Evolutionary conservation across 92 coral and sea anemone genomes (phyloP).

Genomic region (Phymanthus crucifer): DNA sequence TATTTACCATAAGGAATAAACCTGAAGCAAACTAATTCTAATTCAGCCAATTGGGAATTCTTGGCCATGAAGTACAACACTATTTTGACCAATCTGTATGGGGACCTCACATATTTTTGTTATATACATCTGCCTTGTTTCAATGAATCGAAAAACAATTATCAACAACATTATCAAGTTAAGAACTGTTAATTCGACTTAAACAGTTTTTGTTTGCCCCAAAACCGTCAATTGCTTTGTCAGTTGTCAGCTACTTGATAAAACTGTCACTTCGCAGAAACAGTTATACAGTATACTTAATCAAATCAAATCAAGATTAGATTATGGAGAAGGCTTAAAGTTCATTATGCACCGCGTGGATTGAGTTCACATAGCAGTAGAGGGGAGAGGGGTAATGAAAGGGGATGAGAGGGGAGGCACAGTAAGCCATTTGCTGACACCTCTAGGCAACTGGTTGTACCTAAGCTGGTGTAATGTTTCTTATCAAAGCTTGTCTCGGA

Average conservation of each 20-base stretch:
- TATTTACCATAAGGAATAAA: too few species aligned
- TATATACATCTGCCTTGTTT: not conserved
- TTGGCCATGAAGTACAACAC: too few species aligned
- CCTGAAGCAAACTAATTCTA: too few species aligned
- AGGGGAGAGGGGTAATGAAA: not conserved
- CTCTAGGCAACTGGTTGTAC: not conserved
- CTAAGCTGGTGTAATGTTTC: not conserved
- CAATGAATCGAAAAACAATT: not conserved
- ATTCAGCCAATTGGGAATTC: too few species aligned
- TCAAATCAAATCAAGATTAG: not conserved
- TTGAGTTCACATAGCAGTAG: too few species aligned
- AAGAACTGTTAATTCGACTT: not conserved
- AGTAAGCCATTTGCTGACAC: not conserved
- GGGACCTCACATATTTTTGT: not conserved
- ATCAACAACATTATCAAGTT: conserved; percentile 7
- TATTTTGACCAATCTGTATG: too few species aligned
- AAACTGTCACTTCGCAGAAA: too few species aligned
- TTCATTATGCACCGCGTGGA: not conserved
- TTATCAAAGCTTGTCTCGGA: not conserved
- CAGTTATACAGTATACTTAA: not conserved
- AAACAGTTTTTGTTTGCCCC: not conserved
- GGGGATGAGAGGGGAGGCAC: not conserved
- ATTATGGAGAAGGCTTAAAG: not conserved
- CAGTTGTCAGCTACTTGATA: not conserved
- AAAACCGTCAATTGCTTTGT: not conserved